Evolutionary conservation across 2,113 vertebrate genomes (phyloP).

Genomic region (Corythoichthys haematopterus): DNA sequence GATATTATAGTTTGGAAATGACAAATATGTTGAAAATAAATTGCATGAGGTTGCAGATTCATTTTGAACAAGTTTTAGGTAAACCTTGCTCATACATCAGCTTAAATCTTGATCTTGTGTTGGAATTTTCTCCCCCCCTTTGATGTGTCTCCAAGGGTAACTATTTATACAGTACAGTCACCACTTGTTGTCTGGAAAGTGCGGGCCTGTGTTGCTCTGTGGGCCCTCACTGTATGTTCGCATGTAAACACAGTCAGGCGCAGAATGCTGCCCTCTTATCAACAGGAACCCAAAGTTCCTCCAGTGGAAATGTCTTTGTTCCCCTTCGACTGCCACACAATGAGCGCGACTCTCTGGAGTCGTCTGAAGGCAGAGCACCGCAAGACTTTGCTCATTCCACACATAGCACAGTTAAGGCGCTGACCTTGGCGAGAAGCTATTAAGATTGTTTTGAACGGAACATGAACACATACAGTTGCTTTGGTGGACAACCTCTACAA

Average conservation of each 20-base stretch:
- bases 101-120: conserved; percentile 43
- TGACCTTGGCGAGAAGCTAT: conserved; percentile 60
- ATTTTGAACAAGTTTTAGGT: conserved; percentile 8
- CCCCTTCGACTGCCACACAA: conserved; percentile 67
- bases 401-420: conserved; percentile 45
- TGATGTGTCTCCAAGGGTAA: conserved; percentile 62
- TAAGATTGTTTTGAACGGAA: conserved; percentile 42
- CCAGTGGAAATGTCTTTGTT: conserved; percentile 77
- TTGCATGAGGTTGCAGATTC: not conserved
- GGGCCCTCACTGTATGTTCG: conserved; percentile 63
- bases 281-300: conserved; percentile 79
- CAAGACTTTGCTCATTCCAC: conserved; percentile 60
- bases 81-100: conserved; percentile 8
- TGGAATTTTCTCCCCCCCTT: conserved; percentile 59
- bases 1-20: not conserved
- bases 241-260: conserved; percentile 65
- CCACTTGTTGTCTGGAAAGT: conserved; percentile 68
- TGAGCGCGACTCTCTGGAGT: conserved; percentile 73
- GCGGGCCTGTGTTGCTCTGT: conserved; percentile 46
- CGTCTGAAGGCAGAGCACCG: conserved; percentile 47
- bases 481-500: conserved; percentile 18
- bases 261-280: conserved; percentile 69
- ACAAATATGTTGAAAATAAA: not conserved
- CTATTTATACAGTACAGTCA: conserved; percentile 73
- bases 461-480: conserved; percentile 24